A percentile compares a stretch with the other conserved stretches of the same genome.
These are phyloP conservation scores for Papilio aristodemus DNA, from an alignment of 1,140 invertebrate genomes.

Conservation along the genomic window DNA sequence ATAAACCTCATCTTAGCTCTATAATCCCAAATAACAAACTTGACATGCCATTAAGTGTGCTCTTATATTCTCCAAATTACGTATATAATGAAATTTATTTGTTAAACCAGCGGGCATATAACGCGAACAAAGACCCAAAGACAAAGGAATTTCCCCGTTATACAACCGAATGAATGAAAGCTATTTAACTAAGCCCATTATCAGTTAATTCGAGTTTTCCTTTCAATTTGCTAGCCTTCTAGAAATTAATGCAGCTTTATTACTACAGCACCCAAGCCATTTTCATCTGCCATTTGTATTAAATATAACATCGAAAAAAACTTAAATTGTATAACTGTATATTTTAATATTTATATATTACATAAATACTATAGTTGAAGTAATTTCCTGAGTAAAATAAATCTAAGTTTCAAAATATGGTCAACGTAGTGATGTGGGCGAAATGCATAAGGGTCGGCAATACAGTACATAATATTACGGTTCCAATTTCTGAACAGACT, in stretches of 20 bases:
- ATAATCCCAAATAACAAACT: not conserved
- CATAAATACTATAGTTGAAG: too few relatives aligned
- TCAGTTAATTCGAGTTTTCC: not conserved
- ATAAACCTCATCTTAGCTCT: not conserved
- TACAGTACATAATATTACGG: not conserved
- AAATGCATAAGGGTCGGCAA: conserved; percentile 9
- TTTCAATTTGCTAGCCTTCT: not conserved
- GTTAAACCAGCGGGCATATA: not conserved
- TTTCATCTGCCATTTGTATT: not conserved
- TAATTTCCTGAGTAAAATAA: not conserved
- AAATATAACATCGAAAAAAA: too few relatives aligned
- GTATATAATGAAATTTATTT: not conserved
- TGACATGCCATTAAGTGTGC: not conserved
- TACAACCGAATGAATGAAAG: conserved; percentile 1
- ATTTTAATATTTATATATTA: too few relatives aligned
- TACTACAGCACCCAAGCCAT: too few relatives aligned
- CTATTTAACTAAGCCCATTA: not conserved
- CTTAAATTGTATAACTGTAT: too few relatives aligned
- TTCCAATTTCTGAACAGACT: not conserved
- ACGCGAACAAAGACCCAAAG: not conserved
- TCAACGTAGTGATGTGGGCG: not conserved
- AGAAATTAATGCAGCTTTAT: not conserved
- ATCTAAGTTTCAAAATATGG: conserved; percentile 6
- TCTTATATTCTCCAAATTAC: not conserved
- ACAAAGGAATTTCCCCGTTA: conserved; percentile 7